Evolutionary conservation across 2,797 vertebrate species (phyloP).

Genomic region (Lophura swinhoii): DNA sequence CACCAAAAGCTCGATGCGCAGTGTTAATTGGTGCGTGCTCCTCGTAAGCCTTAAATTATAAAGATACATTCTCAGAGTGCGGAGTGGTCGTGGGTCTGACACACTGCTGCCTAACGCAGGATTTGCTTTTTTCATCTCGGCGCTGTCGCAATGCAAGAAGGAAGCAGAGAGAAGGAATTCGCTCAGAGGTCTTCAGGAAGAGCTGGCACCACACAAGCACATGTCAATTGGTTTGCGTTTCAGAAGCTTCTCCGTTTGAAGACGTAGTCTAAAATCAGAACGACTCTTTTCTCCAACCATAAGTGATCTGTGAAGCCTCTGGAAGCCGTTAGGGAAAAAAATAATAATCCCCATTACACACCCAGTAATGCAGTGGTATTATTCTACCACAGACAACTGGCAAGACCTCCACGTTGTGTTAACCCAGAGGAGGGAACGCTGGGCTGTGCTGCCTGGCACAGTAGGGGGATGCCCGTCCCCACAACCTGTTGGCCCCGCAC

Average conservation of each 20-base stretch:
- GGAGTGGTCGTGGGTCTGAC: constrained; percentile 1
- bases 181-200: constrained; percentile 49
- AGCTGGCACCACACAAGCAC: constrained; percentile 28
- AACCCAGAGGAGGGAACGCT: background rate
- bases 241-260: constrained; percentile 59
- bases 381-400: constrained; percentile 40
- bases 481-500: constrained; percentile 50
- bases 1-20: constrained; percentile 29
- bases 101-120: background rate
- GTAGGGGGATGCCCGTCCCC: background rate
- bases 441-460: background rate
- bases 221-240: constrained; percentile 29
- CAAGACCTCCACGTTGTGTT: constrained; percentile 46
- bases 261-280: constrained; percentile 20
- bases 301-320: constrained; percentile 33
- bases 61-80: constrained; percentile 39
- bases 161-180: constrained; percentile 2
- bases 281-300: background rate
- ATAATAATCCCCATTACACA: constrained; percentile 43
- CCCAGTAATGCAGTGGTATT: background rate
- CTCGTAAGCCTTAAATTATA: constrained; percentile 57
- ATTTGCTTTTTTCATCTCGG: background rate
- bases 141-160: background rate
- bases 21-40: constrained; percentile 62
- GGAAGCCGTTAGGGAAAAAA: constrained; percentile 5